Evolutionary conservation across 2,797 vertebrate genomes (phyloP).

Genomic region (Neostethus bicornis): DNA sequence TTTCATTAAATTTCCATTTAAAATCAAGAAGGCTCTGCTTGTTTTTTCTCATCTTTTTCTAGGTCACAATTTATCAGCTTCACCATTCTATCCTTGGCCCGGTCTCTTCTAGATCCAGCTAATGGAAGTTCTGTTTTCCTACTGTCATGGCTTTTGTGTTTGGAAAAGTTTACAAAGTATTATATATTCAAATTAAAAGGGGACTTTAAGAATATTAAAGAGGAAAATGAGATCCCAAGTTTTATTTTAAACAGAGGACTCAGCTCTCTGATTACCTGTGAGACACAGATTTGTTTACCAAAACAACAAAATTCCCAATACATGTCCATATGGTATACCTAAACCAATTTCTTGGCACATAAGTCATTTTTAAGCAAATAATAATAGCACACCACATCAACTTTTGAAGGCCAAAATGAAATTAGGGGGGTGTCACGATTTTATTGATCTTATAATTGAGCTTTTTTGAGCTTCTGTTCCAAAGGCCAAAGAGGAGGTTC

Average conservation of each 20-base stretch:
- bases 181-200: constrained; percentile 27
- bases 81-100: constrained; percentile 29
- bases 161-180: constrained; percentile 2
- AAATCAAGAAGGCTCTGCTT: constrained; percentile 34
- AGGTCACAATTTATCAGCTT: constrained; percentile 45
- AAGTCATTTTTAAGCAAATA: constrained; percentile 6
- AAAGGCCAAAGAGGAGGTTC: too few species aligned
- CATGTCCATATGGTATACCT: constrained; percentile 20
- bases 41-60: constrained; percentile 46
- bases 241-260: constrained; percentile 43
- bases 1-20: constrained; percentile 58
- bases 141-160: constrained; percentile 16
- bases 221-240: constrained; percentile 25
- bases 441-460: too few species aligned
- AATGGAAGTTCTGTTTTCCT: constrained; percentile 49
- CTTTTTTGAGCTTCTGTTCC: not conserved
- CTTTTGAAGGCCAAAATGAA: constrained; percentile 5
- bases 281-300: constrained; percentile 13
- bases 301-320: constrained; percentile 25
- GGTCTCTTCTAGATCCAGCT: constrained; percentile 38
- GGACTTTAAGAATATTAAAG: constrained; percentile 25
- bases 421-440: too few species aligned
- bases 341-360: constrained; percentile 1
- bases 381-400: constrained; percentile 4
- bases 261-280: constrained; percentile 32